A percentile compares a stretch with the other conserved stretches of the same genome.
Conservation (phyloP, 2,888 invertebrate species). For the Polietes domitor region DNA sequence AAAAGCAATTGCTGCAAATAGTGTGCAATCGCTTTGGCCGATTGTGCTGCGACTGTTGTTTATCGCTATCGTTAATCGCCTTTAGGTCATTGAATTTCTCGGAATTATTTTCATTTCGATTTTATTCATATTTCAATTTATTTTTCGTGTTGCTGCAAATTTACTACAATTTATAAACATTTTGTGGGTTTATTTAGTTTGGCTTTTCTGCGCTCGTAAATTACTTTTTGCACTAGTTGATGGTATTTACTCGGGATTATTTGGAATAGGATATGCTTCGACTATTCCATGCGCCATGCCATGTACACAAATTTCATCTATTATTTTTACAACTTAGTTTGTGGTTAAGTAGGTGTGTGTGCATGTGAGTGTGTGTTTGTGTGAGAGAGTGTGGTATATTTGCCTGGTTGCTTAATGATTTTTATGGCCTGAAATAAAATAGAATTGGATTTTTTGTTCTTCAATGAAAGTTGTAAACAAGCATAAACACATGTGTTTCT, state of each 20-base stretch:
- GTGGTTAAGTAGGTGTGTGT: constrained; percentile 7
- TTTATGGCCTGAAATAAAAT: constrained; percentile 59
- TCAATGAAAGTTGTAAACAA: constrained; percentile 23
- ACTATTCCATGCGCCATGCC: not conserved
- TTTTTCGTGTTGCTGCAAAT: not conserved
- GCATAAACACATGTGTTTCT: constrained; percentile 46
- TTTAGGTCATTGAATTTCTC: not conserved
- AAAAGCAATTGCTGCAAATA: not conserved
- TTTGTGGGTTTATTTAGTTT: constrained; percentile 10
- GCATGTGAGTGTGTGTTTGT: not conserved
- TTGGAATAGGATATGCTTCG: not conserved
- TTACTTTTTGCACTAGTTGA: constrained; percentile 11
- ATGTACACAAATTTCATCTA: not conserved
- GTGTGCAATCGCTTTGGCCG: not conserved
- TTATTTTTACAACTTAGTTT: constrained; percentile 38
- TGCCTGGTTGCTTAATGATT: constrained; percentile 38
- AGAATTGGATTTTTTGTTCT: constrained; percentile 35
- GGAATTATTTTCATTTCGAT: not conserved
- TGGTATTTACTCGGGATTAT: constrained; percentile 1
- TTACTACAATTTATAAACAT: constrained; percentile 29
- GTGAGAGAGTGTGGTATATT: constrained; percentile 31
- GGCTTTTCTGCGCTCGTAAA: not conserved
- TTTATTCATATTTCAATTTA: constrained; percentile 6
- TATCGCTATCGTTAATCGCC: not conserved
- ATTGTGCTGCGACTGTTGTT: too few relatives aligned